Evolutionary conservation across 2,888 invertebrate species (phyloP), one percentile per base, ranked within the genome.

Genomic region (Cryptosula pallasiana): DNA sequence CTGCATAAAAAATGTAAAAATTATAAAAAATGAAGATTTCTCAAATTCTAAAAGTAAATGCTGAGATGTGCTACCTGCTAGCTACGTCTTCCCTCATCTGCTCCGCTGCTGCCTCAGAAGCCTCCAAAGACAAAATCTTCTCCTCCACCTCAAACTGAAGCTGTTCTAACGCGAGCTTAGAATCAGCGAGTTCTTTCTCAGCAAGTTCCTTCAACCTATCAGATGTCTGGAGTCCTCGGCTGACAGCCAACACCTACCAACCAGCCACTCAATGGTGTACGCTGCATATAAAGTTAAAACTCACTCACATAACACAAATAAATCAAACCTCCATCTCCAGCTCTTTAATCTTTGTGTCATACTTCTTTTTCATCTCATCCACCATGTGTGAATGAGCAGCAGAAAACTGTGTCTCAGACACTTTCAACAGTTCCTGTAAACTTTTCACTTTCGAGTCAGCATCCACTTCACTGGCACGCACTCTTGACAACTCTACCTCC

Each of bases 271-370:
- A 20, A 5, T 45, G 20, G 5, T 45, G 45, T 20, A 45, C 45
- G 20, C 20, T n/a, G n/a, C n/a, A n/a, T n/a, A n/a, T n/a, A n/a
- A n/a, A n/a, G n/a, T n/a, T n/a, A n/a, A n/a, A n/a, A n/a, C n/a
- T n/a, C n/a, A n/a, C n/a, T n/a, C n/a, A n/a, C n/a, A n/a, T n/a
- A n/a, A n/a, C n/a, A n/a, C n/a, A n/a, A n/a, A n/a, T n/a, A n/a
- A n/a, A 45, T 45, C 29, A 2, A 29, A 63, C 63, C 63, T 63
- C 63, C 29, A 63, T 3, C 34, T 63, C 63, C 29, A 63, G 27
- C 9, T 63, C 63, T 32, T 63, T 63, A 5, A 63, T n/a, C 2
- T 27, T 63, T 5, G n/a, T 29, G 3, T 27, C 32, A 32, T 63
- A n/a, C 27, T 63, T 63, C 9, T 63, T 63, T 13, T 63, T 27